These are phyloP conservation scores for Branchipolynoe longqiensis DNA, from an alignment of 2,888 invertebrate species.

Conservation along the genomic window DNA sequence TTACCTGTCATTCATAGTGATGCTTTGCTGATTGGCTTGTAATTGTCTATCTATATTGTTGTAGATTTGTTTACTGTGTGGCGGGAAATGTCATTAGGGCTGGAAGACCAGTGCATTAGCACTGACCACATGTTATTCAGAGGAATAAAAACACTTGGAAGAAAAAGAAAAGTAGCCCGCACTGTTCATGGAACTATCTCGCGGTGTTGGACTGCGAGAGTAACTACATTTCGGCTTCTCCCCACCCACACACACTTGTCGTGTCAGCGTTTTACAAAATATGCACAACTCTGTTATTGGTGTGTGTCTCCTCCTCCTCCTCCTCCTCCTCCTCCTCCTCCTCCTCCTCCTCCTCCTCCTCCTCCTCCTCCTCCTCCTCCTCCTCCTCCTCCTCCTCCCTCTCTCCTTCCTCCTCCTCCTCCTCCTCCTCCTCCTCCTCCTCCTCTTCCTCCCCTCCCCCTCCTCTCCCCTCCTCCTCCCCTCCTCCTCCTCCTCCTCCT, in stretches of 20 bases:
- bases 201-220: too few species aligned
- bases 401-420: background rate
- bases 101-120: too few species aligned
- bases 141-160: too few species aligned
- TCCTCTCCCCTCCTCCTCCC: constrained; percentile 1
- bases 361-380: constrained; percentile 42
- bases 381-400: constrained; percentile 38
- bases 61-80: too few species aligned
- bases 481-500: constrained; percentile 1
- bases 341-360: constrained; percentile 52
- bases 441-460: background rate
- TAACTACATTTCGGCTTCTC: background rate
- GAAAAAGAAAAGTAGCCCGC: too few species aligned
- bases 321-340: constrained; percentile 39
- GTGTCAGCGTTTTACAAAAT: background rate
- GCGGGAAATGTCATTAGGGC: too few species aligned
- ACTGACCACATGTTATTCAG: too few species aligned
- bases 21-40: too few species aligned
- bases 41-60: too few species aligned
- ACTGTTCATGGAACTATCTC: too few species aligned
- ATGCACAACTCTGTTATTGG: constrained; percentile 9
- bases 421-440: background rate
- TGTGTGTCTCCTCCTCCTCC: background rate
- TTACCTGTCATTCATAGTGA: too few species aligned
- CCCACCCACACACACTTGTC: background rate